These are phyloP conservation scores for Anthrax anthrax DNA, from an alignment of 2,888 invertebrate genomes.

Conservation along the genomic window DNA sequence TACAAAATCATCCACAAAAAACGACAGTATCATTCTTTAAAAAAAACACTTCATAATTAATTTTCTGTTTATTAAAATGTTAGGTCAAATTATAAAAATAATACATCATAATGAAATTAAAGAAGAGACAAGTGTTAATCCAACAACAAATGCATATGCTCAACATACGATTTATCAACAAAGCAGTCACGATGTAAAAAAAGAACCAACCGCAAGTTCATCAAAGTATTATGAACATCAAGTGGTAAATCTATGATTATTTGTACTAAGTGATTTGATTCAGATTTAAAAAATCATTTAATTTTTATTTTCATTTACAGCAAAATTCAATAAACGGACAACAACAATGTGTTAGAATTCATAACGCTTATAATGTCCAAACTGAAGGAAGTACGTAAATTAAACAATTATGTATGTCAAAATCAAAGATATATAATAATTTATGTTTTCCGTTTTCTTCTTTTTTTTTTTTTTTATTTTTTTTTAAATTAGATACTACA, in stretches of 20 bases:
- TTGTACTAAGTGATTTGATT: too few relatives aligned
- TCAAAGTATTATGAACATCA: conserved; percentile 7
- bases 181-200: neutral
- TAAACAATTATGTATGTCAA: too few relatives aligned
- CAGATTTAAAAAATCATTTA: too few relatives aligned
- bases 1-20: too few relatives aligned
- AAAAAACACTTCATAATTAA: too few relatives aligned
- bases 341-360: conserved; percentile 11
- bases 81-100: conserved; percentile 30
- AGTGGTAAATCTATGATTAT: conserved; percentile 6
- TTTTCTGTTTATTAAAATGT: too few relatives aligned
- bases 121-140: conserved; percentile 18
- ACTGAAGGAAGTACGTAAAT: conserved; percentile 28
- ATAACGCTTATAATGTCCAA: conserved; percentile 24
- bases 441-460: neutral
- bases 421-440: neutral
- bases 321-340: neutral
- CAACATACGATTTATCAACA: neutral
- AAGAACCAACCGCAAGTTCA: conserved; percentile 7
- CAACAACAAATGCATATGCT: conserved; percentile 3
- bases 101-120: conserved; percentile 26
- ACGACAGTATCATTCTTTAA: too few relatives aligned
- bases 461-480: neutral
- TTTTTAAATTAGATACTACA: conserved; percentile 22
- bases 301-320: neutral